Evolutionary conservation across 2,113 vertebrate genomes (phyloP).

Genomic region (Mystacornis crossleyi): DNA sequence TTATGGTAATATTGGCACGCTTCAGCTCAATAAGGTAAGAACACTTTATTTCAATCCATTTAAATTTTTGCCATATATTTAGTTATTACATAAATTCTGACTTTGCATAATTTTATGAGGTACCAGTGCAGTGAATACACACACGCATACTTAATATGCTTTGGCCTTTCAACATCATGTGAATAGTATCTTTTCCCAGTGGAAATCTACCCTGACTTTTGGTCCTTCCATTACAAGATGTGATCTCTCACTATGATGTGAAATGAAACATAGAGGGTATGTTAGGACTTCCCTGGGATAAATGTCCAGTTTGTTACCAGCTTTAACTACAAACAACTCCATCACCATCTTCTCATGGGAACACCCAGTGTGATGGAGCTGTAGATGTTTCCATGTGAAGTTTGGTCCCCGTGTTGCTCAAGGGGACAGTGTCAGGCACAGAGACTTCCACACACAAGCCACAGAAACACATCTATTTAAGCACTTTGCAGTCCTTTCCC

Average conservation of each 20-base stretch:
- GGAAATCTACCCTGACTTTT: not conserved
- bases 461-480: not conserved
- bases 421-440: not conserved
- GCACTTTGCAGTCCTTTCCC: not conserved
- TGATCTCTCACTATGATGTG: not conserved
- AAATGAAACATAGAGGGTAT: not conserved
- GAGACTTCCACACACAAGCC: not conserved
- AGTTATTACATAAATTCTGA: conserved; percentile 7
- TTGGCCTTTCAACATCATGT: not conserved
- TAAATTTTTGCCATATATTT: conserved; percentile 16
- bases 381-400: not conserved
- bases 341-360: not conserved
- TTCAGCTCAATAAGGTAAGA: conserved; percentile 19
- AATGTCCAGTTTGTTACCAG: not conserved
- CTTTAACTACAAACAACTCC: not conserved
- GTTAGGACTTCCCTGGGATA: not conserved
- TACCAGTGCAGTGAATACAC: not conserved
- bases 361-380: not conserved
- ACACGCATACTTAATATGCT: not conserved
- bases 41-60: conserved; percentile 1
- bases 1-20: not conserved
- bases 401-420: not conserved
- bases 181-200: not conserved
- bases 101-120: not conserved
- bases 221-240: not conserved